These are phyloP conservation scores for Brachionus plicatilis DNA, from an alignment of 1,140 invertebrate species.

Conservation along the genomic window DNA sequence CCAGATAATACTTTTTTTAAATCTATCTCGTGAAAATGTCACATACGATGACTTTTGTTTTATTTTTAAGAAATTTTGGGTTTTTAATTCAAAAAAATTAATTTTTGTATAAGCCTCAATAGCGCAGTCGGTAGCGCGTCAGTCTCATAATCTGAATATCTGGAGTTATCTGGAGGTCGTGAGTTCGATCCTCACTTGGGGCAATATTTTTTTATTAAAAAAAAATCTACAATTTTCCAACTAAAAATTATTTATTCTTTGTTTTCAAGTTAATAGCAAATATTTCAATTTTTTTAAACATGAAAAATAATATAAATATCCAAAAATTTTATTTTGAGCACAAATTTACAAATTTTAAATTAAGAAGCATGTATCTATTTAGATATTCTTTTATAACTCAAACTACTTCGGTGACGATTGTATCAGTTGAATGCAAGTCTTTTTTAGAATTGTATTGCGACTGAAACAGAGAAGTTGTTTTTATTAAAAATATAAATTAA, in stretches of 20 bases:
- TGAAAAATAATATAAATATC: neutral
- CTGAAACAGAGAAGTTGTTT: neutral
- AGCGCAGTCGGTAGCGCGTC: slow-evolving; percentile 18
- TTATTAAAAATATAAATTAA: neutral
- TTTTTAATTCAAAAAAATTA: too few species aligned
- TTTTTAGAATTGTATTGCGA: neutral
- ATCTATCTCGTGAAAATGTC: too few species aligned
- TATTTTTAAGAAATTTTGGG: too few species aligned
- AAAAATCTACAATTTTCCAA: neutral
- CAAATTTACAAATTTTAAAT: neutral
- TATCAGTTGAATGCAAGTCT: neutral
- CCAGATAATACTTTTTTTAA: too few species aligned
- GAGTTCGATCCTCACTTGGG: slow-evolving; percentile 6
- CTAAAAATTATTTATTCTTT: neutral
- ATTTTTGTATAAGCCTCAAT: neutral
- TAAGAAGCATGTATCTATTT: neutral
- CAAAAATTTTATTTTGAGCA: neutral
- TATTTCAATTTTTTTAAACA: neutral
- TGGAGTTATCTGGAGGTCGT: neutral
- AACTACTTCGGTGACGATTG: neutral
- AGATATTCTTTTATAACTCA: neutral
- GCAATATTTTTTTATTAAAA: neutral
- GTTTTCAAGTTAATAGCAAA: neutral
- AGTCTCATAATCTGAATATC: neutral
- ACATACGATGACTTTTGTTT: too few species aligned